Evolutionary conservation across 2,113 vertebrate genomes (phyloP), one percentile per base, ranked within the genome.

Genomic region (Oreochromis tanganicae): DNA sequence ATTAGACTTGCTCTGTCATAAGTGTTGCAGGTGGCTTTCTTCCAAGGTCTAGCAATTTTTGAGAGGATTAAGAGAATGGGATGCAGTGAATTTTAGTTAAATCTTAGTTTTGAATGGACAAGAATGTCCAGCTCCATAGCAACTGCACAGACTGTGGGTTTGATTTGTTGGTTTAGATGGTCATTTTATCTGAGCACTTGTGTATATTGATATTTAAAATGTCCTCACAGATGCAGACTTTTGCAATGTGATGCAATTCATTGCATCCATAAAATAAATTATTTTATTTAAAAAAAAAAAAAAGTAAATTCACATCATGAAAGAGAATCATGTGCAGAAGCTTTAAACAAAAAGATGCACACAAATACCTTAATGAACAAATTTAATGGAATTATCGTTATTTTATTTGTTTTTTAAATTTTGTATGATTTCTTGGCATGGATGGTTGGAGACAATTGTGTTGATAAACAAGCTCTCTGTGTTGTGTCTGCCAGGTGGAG

Each of bases 401-500:
- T 48, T 48, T 52, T 27, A 27, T 27, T 27, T 27, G 27, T 34
- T n/a, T 17, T 63, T 55, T 4, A 21, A 68, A 24, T 34, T 71
- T 55, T 38, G 14, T 12, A 16, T 46, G 6, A 5, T 29, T 24
- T 75, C 19, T 6, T 78, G 12, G 8, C 9, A 12, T 78, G 4
- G 36, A 21, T 57, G n/a, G 3, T 29, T 59, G 9, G 14, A 21
- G 50, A 61, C 5, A 3, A 19, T 14, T 38, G 5, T 32, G 3
- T 59, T 34, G 43, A 78, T 85, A 11, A 71, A 52, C 7, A 80
- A 80, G 5, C 56, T 43, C 1, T 43, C 6, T 5, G 24, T 90
- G 2, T 80, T 92, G 71, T 29, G 16, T 79, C 36, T 91, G 1
- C 86, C 95, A 99, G 99, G 98, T 99, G 95, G 99, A 99, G 96